These are phyloP conservation scores for Coregonus sp. DNA, from an alignment of 2,797 vertebrate species.

Conservation along the genomic window DNA sequence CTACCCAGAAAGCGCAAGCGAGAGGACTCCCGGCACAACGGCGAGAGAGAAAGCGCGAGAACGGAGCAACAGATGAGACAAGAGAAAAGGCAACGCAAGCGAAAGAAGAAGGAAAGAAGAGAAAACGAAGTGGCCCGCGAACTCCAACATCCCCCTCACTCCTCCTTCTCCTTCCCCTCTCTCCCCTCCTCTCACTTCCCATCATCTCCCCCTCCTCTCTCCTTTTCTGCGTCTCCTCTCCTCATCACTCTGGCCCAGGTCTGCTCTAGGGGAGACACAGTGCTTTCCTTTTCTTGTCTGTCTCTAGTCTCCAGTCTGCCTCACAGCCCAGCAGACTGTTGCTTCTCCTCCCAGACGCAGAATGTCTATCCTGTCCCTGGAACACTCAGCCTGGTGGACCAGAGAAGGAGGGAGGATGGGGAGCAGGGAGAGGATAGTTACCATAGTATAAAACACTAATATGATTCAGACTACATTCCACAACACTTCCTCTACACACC, in stretches of 20 bases:
- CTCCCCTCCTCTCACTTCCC: conserved; percentile 2
- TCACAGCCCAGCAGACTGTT: conserved; percentile 20
- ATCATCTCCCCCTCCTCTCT: not conserved
- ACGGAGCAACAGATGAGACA: too few species aligned
- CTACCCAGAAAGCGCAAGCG: too few species aligned
- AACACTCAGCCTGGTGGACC: conserved; percentile 29
- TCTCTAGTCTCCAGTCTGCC: not conserved
- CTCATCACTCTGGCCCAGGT: not conserved
- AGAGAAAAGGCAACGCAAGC: too few species aligned
- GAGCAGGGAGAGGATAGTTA: not conserved
- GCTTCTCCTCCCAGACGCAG: conserved; percentile 31
- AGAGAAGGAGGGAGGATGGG: not conserved
- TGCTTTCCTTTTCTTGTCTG: not conserved
- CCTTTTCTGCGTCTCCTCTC: not conserved
- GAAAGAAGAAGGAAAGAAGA: too few species aligned
- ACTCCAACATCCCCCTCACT: too few species aligned
- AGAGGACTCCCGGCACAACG: too few species aligned
- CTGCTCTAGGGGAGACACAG: not conserved
- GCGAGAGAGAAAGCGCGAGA: too few species aligned
- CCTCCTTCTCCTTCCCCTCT: not conserved
- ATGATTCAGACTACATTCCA: not conserved
- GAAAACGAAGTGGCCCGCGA: too few species aligned
- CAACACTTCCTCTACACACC: not conserved
- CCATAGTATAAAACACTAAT: not conserved
- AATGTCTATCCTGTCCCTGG: conserved; percentile 23